Evolutionary conservation across 2,797 vertebrate species (phyloP).

Genomic region (Lemur catta): DNA sequence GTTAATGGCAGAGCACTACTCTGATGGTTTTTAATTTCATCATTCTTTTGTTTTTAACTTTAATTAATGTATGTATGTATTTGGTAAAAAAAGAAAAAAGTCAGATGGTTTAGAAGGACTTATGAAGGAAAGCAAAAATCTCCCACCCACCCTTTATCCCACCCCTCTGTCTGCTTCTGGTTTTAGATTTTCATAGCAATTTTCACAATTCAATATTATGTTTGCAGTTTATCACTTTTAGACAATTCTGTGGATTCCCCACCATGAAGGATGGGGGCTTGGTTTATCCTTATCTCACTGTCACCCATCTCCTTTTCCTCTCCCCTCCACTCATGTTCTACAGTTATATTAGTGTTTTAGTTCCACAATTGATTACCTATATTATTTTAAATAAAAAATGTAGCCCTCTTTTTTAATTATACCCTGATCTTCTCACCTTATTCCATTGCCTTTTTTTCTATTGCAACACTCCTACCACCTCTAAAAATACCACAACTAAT

Average conservation of each 20-base stretch:
- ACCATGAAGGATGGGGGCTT: neutral
- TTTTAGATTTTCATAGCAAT: neutral
- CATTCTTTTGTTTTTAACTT: slow-evolving; percentile 45
- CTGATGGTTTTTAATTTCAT: neutral
- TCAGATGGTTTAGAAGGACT: neutral
- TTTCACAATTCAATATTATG: neutral
- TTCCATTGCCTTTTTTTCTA: neutral
- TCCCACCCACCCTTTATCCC: neutral
- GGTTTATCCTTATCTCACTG: neutral
- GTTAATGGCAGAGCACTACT: neutral
- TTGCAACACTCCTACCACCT: neutral
- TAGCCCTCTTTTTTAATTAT: neutral
- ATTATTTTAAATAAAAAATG: neutral
- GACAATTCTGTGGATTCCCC: neutral
- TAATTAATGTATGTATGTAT: neutral
- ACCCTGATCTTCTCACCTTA: neutral
- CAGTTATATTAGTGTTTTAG: slow-evolving; percentile 10
- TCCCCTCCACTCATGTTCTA: neutral
- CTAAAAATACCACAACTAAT: neutral
- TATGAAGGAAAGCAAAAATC: neutral
- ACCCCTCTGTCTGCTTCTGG: neutral
- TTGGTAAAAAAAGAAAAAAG: neutral
- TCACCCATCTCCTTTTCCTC: neutral
- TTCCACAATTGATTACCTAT: neutral
- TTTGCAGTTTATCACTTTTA: neutral